Base-by-base conservation (phyloP, 2,113 vertebrate genomes). In the Zapus hudsonius region DNA sequence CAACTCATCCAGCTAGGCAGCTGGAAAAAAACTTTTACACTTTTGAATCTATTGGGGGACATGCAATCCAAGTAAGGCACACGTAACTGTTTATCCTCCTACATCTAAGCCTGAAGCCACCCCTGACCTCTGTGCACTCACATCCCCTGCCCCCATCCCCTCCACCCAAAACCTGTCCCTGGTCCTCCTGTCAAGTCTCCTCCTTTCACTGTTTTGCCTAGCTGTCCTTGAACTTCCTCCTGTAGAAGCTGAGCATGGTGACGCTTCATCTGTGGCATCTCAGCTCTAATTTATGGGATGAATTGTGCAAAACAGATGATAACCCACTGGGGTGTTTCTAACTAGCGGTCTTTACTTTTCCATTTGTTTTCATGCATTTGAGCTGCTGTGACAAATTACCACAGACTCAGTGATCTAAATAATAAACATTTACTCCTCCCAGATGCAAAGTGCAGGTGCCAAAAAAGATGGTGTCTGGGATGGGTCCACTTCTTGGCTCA, bases 141-240 rank as follows among this genome's bases (percentile, higher is more conserved):
- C 42, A 13, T 1, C 42, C 47, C 63, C 33, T 20, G 47, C 11
- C 31, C 52, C n/a, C 1, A 12, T 12, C 7, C 6, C n/a, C n/a
- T n/a, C n/a, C n/a, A n/a, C n/a, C n/a, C n/a, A n/a, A n/a, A n/a
- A n/a, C 70, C 22, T 0, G 0, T 0, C 25, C 72, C 72, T 31
- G n/a, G 74, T 52, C 63, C 42, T 72, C 55, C 16, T 9, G 2
- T 38, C 13, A 2, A 7, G 36, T 55, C 64, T 25, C 88, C 0
- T 10, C 29, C 44, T 27, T 9, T 4, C n/a, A 0, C 1, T 8
- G 16, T 13, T 79, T n/a, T 1, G 27, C 12, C 22, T 29, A 4
- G 5, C 17, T 67, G 40, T 47, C 90, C 63, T 6, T 1, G 31
- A 59, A 22, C 40, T 52, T 6, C 59, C 61, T 78, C 69, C 64